phyloP scores from a whole-genome alignment of 2,797 vertebrate species.

The Zenarchopterus dispar region DNA sequence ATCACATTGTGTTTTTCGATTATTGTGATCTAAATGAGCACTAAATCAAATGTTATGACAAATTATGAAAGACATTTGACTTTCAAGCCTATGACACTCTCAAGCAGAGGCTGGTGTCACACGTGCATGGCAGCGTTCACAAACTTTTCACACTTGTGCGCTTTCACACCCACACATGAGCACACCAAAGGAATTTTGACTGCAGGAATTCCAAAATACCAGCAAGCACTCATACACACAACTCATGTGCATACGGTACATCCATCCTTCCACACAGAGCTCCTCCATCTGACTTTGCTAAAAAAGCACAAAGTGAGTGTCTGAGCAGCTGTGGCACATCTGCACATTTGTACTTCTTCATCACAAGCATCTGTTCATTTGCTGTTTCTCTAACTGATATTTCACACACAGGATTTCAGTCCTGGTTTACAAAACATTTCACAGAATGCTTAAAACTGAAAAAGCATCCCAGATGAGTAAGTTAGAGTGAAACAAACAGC shows the following conservation, averaged over 20 bases:
- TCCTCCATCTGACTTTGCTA: slow-evolving; percentile 51
- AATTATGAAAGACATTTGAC: not conserved
- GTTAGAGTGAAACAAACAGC: slow-evolving; percentile 4
- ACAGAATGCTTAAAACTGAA: not conserved
- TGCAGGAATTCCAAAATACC: slow-evolving; percentile 25
- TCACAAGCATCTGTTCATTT: slow-evolving; percentile 8
- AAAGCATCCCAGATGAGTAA: slow-evolving; percentile 5
- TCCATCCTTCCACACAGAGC: slow-evolving; percentile 43
- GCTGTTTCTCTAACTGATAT: slow-evolving; percentile 2
- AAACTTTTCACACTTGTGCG: slow-evolving; percentile 50
- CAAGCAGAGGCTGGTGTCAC: slow-evolving; percentile 49
- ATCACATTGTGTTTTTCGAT: too few relatives aligned
- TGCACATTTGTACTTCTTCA: slow-evolving; percentile 25
- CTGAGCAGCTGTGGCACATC: slow-evolving; percentile 54
- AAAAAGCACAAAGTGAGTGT: slow-evolving; percentile 38
- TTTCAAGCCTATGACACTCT: slow-evolving; percentile 7
- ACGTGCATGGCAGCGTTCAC: slow-evolving; percentile 53
- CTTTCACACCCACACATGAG: slow-evolving; percentile 36
- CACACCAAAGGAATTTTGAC: slow-evolving; percentile 34
- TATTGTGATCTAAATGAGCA: too few relatives aligned
- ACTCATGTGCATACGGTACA: too few relatives aligned
- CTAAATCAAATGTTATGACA: too few relatives aligned
- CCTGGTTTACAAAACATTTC: slow-evolving; percentile 25
- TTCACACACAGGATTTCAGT: slow-evolving; percentile 24
- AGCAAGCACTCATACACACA: slow-evolving; percentile 21